Conservation (phyloP, 2,888 invertebrate genomes). For the Tetheella fluctuosa region DNA sequence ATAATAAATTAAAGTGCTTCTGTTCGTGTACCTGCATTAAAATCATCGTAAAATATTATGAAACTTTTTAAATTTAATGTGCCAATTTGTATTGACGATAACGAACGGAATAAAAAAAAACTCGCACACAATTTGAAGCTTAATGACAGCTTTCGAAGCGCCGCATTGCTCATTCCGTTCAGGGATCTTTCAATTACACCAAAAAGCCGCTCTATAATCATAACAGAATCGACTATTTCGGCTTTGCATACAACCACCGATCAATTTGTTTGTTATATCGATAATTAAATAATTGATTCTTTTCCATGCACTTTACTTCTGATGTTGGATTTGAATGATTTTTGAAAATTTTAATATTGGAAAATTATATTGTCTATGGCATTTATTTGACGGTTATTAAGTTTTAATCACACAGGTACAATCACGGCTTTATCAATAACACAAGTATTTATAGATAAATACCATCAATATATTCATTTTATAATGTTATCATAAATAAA, state of each 20-base stretch:
- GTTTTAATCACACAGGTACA: not conserved
- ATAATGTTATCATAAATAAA: too few relatives aligned
- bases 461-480: too few relatives aligned
- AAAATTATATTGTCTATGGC: not conserved
- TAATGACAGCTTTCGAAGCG: constrained; percentile 56
- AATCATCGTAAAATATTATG: constrained; percentile 1
- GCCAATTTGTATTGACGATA: constrained; percentile 10
- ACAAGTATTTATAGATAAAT: too few relatives aligned
- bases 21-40: not conserved
- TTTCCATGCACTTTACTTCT: not conserved
- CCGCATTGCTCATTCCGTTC: constrained; percentile 34
- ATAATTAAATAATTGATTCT: constrained; percentile 8
- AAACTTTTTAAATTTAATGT: not conserved
- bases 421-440: not conserved
- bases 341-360: not conserved
- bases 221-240: constrained; percentile 72
- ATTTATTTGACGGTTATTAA: too few relatives aligned
- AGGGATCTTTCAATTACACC: constrained; percentile 52
- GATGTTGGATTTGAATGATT: not conserved
- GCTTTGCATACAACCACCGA: constrained; percentile 48
- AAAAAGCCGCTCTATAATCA: constrained; percentile 72
- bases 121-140: constrained; percentile 31
- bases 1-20: not conserved
- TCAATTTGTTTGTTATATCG: constrained; percentile 36
- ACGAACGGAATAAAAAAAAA: constrained; percentile 40